These are phyloP conservation scores for Lagopus muta DNA, from an alignment of 2,113 vertebrate species.

Conservation along the genomic window DNA sequence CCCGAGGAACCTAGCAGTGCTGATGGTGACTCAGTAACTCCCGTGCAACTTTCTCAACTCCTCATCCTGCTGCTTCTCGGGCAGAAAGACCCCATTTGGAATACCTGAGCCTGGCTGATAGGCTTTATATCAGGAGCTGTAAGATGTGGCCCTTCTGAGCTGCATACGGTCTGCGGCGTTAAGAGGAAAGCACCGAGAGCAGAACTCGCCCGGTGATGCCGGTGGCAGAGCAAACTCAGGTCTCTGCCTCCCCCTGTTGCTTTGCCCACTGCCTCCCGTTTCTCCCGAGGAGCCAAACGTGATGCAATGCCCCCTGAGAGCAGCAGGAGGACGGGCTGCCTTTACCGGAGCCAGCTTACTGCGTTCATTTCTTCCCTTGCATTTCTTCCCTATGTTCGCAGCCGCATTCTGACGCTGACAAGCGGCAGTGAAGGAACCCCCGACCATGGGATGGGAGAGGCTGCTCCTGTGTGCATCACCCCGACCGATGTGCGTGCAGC, in stretches of 20 bases:
- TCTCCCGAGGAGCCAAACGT: neutral
- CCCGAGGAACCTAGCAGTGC: constrained; percentile 1
- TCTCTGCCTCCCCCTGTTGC: constrained; percentile 66
- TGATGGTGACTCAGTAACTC: constrained; percentile 31
- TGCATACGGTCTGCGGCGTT: too few relatives aligned
- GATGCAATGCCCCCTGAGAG: neutral
- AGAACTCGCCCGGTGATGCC: neutral
- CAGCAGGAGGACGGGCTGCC: neutral
- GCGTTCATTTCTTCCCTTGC: neutral
- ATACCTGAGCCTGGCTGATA: neutral
- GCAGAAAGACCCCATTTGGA: neutral
- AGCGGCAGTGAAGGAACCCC: rapidly evolving
- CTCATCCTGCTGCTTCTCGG: constrained; percentile 1
- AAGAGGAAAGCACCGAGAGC: rapidly evolving
- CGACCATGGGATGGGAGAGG: neutral
- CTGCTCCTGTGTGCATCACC: neutral
- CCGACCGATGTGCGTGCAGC: neutral
- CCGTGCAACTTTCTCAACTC: neutral
- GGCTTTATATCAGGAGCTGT: neutral
- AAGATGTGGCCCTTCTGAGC: neutral
- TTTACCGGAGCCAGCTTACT: neutral
- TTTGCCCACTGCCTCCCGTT: constrained; percentile 23
- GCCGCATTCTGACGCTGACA: neutral
- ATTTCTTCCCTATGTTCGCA: neutral
- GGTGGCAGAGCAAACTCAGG: constrained; percentile 49